A percentile compares a stretch with the other conserved stretches of the same genome.
These are phyloP conservation scores for Lophochroa leadbeateri DNA, from an alignment of 2,113 vertebrate genomes.

Conservation along the genomic window DNA sequence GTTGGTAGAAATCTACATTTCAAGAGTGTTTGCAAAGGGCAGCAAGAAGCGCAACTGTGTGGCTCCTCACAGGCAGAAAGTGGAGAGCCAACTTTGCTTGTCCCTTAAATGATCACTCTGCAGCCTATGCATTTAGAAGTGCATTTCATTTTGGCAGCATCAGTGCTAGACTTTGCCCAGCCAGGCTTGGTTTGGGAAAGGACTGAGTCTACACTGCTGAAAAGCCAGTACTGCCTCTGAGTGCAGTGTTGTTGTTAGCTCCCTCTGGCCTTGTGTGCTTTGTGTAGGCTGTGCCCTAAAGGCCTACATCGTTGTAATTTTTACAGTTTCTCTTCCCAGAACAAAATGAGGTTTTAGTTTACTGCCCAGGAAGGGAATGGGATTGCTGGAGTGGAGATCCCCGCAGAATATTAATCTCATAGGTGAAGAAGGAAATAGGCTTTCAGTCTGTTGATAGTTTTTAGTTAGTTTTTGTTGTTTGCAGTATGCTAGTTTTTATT, in stretches of 20 bases:
- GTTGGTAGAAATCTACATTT: background rate
- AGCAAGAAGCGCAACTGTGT: background rate
- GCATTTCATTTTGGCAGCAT: background rate
- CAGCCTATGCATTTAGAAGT: background rate
- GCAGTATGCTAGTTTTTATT: background rate
- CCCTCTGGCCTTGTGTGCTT: background rate
- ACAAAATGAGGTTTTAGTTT: background rate
- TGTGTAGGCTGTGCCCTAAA: background rate
- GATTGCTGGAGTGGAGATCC: background rate
- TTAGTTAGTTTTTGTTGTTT: background rate
- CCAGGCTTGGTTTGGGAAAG: background rate
- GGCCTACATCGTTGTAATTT: accelerated
- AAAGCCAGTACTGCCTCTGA: background rate
- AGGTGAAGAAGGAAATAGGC: background rate
- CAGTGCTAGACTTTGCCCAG: background rate
- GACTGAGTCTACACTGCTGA: background rate
- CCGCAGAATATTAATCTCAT: background rate
- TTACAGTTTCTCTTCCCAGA: background rate
- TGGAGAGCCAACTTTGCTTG: background rate
- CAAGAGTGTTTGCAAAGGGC: background rate
- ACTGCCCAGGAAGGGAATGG: background rate
- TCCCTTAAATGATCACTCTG: accelerated
- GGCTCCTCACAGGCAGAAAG: background rate
- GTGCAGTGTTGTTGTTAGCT: background rate
- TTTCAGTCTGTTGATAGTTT: background rate